A percentile compares a stretch with the other conserved stretches of the same genome.
phyloP scores from a whole-genome alignment of 2,797 vertebrate genomes.

The Netta rufina region DNA sequence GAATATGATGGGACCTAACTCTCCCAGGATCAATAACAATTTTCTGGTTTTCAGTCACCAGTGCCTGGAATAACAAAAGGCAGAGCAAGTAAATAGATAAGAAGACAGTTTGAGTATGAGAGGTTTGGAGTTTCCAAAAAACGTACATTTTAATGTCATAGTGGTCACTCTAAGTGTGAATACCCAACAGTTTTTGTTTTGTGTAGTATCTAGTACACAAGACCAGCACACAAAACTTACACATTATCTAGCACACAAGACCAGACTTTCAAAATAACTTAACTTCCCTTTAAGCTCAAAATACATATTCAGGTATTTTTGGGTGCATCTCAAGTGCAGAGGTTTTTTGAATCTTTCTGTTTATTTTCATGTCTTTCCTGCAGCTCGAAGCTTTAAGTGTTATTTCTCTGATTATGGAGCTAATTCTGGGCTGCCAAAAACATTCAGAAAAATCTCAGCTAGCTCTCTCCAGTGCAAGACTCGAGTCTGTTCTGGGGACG shows the following conservation, averaged over 20 bases:
- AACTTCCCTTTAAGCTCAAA: background rate
- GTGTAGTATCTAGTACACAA: background rate
- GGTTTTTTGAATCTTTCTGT: background rate
- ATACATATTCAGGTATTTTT: background rate
- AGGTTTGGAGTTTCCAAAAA: background rate
- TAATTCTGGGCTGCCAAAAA: background rate
- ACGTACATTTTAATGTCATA: background rate
- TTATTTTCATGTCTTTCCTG: background rate
- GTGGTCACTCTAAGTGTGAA: rapidly evolving
- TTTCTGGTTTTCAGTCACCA: background rate
- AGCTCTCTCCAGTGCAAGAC: background rate
- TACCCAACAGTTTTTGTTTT: background rate
- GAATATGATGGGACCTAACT: background rate
- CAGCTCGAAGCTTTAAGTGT: background rate
- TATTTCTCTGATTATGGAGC: background rate
- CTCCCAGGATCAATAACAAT: background rate
- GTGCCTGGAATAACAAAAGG: background rate
- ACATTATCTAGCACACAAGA: background rate
- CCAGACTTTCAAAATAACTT: background rate
- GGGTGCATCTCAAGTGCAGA: background rate
- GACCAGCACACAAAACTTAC: background rate
- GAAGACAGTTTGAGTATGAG: background rate
- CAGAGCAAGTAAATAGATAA: background rate
- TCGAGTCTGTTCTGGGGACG: background rate
- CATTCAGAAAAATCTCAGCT: background rate